Evolutionary conservation across 2,113 vertebrate genomes (phyloP).

Genomic region (Passer montanus): DNA sequence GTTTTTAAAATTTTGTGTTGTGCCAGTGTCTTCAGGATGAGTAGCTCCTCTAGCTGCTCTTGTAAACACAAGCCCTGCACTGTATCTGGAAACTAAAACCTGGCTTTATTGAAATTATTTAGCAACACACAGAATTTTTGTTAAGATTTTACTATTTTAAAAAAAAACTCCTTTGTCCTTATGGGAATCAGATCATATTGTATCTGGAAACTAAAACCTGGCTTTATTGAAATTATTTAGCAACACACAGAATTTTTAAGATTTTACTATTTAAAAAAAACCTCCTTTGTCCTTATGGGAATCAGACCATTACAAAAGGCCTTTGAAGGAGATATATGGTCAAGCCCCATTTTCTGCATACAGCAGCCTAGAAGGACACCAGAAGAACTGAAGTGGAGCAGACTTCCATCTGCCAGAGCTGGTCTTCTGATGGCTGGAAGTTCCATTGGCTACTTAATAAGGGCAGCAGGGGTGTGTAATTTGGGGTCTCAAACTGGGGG

Average conservation of each 20-base stretch:
- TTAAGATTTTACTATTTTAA: not conserved
- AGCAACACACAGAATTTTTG: not conserved
- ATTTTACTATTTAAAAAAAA: not conserved
- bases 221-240: not conserved
- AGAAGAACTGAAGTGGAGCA: not conserved
- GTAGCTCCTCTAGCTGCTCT: not conserved
- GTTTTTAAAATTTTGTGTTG: not conserved
- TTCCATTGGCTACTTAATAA: fast-evolving
- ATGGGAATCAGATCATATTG: too few relatives aligned
- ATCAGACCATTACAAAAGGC: too few relatives aligned
- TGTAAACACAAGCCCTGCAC: not conserved
- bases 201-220: too few relatives aligned
- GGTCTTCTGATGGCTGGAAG: not conserved
- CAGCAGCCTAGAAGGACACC: too few relatives aligned
- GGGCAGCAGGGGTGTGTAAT: not conserved
- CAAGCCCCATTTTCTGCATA: not conserved
- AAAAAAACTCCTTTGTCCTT: not conserved
- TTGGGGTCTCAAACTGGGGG: not conserved
- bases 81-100: not conserved
- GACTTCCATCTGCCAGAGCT: not conserved
- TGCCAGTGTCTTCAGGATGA: not conserved
- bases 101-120: not conserved
- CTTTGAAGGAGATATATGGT: not conserved
- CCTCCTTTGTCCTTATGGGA: not conserved
- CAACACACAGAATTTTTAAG: not conserved